A percentile compares a stretch with the other conserved stretches of the same genome.
Conservation (phyloP, 2,113 vertebrate genomes). For the Salvelinus alpinus region DNA sequence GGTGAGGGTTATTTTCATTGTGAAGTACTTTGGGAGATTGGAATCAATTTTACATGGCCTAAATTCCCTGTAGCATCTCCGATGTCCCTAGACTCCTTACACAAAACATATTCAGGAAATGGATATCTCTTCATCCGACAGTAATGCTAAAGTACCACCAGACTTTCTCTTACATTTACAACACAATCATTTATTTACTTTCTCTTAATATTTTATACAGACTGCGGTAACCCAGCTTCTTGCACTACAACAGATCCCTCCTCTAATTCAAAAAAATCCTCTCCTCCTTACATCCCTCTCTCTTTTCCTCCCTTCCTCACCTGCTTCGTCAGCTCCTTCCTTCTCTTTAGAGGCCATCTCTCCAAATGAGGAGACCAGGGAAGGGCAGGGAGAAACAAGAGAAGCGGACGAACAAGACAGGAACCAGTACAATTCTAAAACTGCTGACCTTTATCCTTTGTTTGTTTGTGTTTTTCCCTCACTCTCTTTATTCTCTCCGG, state of each 20-base stretch:
- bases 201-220: neutral
- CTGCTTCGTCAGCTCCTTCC: constrained; percentile 8
- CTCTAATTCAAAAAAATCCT: neutral
- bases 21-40: constrained; percentile 10
- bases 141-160: neutral
- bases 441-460: constrained; percentile 42
- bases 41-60: constrained; percentile 2
- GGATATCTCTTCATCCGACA: neutral
- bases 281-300: neutral
- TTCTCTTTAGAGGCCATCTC: neutral
- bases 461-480: constrained; percentile 26
- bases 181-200: neutral
- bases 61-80: neutral
- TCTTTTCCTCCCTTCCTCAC: neutral
- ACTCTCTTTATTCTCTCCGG: constrained; percentile 15
- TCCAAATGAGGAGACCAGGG: constrained; percentile 4
- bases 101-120: neutral
- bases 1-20: neutral
- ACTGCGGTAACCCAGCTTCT: neutral
- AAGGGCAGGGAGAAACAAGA: neutral
- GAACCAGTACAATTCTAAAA: constrained; percentile 11
- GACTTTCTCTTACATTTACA: neutral
- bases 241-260: neutral
- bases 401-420: neutral
- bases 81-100: neutral